These are phyloP conservation scores for Zophobas morio DNA, from an alignment of 1,140 invertebrate genomes.

Conservation along the genomic window DNA sequence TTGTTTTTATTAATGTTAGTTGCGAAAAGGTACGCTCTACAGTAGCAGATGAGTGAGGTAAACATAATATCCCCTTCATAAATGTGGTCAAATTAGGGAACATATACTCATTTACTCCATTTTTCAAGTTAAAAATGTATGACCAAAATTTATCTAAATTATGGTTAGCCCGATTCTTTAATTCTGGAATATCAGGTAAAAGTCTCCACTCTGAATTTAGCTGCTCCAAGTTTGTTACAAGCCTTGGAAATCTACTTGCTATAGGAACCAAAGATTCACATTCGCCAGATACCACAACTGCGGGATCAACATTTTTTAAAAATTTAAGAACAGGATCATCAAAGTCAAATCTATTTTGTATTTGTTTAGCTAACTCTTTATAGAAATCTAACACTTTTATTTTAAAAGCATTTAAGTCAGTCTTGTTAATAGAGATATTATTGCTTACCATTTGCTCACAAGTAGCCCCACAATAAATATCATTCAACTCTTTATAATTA, in stretches of 20 bases:
- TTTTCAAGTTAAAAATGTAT: conserved; percentile 19
- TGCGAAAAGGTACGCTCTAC: conserved; percentile 40
- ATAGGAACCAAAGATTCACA: conserved; percentile 11
- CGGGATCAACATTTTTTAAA: conserved; percentile 1
- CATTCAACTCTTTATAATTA: too few relatives aligned
- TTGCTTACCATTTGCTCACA: too few relatives aligned
- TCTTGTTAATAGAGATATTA: background rate
- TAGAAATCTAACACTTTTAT: conserved; percentile 14
- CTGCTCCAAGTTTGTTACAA: conserved; percentile 3
- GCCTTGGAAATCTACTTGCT: background rate
- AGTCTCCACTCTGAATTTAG: conserved; percentile 19
- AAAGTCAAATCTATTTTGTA: conserved; percentile 9
- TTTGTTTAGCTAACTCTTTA: conserved; percentile 6
- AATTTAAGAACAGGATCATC: conserved; percentile 1
- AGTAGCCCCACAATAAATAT: too few relatives aligned
- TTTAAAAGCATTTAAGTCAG: conserved; percentile 13
- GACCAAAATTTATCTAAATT: conserved; percentile 2
- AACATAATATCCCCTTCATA: conserved; percentile 33
- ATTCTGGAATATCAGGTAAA: conserved; percentile 15
- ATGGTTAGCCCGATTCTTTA: background rate
- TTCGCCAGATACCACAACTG: background rate
- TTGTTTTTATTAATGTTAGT: background rate
- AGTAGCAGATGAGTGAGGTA: conserved; percentile 38
- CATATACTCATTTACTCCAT: conserved; percentile 21
- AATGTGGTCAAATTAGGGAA: conserved; percentile 27